Conservation (phyloP, 2,113 vertebrate species). For the Gasterosteus nipponicus region DNA sequence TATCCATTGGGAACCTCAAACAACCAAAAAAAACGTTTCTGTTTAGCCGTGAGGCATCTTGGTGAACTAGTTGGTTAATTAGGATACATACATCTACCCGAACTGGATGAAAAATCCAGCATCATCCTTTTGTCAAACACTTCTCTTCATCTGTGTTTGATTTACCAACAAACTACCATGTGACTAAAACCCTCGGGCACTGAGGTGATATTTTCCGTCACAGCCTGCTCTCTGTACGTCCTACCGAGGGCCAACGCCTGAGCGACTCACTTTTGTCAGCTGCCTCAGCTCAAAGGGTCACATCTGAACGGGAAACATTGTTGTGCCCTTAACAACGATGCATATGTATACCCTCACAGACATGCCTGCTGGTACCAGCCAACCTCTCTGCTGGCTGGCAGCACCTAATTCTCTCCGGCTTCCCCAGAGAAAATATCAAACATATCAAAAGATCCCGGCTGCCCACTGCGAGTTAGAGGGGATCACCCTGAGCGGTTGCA, state of each 20-base stretch:
- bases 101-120: not conserved
- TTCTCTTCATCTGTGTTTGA: not conserved
- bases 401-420: not conserved
- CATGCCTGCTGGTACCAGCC: not conserved
- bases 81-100: not conserved
- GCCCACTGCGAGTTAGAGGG: not conserved
- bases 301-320: constrained; percentile 30
- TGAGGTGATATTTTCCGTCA: not conserved
- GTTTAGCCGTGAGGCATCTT: not conserved
- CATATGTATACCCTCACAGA: not conserved
- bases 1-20: not conserved
- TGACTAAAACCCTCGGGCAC: not conserved
- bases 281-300: constrained; percentile 21
- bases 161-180: not conserved
- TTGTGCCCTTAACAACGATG: not conserved
- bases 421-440: not conserved
- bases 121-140: not conserved
- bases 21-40: not conserved
- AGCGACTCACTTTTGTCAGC: constrained; percentile 1
- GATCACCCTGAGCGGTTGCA: not conserved
- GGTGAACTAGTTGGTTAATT: not conserved
- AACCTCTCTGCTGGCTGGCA: not conserved
- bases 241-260: not conserved
- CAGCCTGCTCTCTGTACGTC: not conserved
- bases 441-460: not conserved